These are phyloP conservation scores for Gavialis gangeticus DNA, from an alignment of 2,113 vertebrate species.

Conservation along the genomic window DNA sequence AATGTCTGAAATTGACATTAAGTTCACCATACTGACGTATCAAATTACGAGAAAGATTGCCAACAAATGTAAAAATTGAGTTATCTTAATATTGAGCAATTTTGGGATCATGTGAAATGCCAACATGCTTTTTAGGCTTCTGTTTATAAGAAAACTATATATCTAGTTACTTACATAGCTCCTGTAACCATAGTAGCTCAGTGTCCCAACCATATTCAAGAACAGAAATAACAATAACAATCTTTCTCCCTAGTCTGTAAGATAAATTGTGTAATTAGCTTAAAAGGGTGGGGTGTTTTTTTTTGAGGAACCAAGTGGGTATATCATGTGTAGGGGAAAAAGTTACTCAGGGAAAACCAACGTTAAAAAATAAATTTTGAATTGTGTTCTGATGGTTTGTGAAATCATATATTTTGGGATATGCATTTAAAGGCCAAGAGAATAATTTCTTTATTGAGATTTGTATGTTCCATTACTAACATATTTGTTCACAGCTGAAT, in stretches of 20 bases:
- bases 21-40: neutral
- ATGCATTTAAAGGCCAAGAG: neutral
- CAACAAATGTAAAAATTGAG: neutral
- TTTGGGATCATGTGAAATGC: neutral
- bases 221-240: neutral
- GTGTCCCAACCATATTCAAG: neutral
- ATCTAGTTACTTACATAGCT: fast-evolving
- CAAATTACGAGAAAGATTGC: neutral
- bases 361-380: neutral
- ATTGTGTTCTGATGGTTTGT: neutral
- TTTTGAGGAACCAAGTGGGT: neutral
- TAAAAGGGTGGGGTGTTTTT: neutral
- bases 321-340: neutral
- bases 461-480: neutral
- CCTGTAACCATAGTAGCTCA: neutral
- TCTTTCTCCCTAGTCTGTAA: fast-evolving
- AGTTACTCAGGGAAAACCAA: fast-evolving
- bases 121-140: neutral
- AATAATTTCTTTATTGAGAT: neutral
- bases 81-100: neutral
- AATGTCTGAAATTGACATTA: neutral
- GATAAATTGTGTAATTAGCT: neutral
- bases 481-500: neutral
- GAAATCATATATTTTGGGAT: neutral
- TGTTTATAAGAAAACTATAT: neutral